Evolutionary conservation across 1,140 invertebrate species (phyloP), one percentile per base, ranked within the genome.

Genomic region (Diachasmimorpha longicaudata): DNA sequence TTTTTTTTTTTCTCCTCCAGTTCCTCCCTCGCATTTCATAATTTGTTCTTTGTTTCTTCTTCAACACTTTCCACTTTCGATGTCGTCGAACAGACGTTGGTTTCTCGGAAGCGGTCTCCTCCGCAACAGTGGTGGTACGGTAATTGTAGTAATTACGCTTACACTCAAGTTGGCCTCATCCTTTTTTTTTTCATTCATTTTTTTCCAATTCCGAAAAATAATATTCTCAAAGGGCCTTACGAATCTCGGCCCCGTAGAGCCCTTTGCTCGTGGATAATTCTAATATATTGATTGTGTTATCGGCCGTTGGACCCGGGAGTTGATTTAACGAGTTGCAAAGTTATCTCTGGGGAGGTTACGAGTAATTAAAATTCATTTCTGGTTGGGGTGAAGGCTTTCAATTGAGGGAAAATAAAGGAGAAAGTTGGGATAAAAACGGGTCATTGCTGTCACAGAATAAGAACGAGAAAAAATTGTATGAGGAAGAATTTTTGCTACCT

Each of bases 61-160:
- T n/a, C 48, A 52, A 37, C 70, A 13, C 48, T 72, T 42, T 77
- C 36, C 39, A 46, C 79, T 68, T 75, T 77, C 75, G 48, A 74
- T 78, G 78, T 79, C 81, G 78, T 77, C 75, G 44, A 73, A 82
- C n/a, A 52, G 48, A n/a, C 48, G 13, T 42, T n/a, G 44, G 78
- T 77, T 85, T 85, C 84, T 85, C 80, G 80, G 84, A 85, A 85
- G 80, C 82, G 78, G 81, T 84, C 78, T 63, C 36, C 46, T 44
- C 79, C 5, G 58, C 58, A 77, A 81, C 58, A 77, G 82, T 81
- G 82, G 80, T 82, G 80, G 81, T 83, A 80, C 83, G 82, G 83
- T 85, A 85, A 85, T 85, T 85, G 83, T 85, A 84, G 82, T 83
- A 83, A 85, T 85, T 84, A 85, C 79, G 79, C 81, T 75, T 77